A percentile compares a stretch with the other conserved stretches of the same genome.
phyloP scores from a whole-genome alignment of 2,888 invertebrate genomes.

The Melieria picta region DNA sequence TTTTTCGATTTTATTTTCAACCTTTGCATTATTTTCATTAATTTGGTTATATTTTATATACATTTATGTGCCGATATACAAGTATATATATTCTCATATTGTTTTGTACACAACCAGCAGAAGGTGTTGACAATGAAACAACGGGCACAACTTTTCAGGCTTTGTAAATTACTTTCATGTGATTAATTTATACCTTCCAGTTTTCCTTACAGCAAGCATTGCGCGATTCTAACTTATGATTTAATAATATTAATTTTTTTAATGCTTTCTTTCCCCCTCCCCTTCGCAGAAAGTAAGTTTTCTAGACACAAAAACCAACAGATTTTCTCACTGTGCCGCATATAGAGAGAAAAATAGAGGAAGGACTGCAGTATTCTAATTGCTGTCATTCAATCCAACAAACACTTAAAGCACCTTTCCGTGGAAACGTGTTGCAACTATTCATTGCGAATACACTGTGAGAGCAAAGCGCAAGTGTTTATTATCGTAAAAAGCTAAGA shows the following conservation, averaged over 20 bases:
- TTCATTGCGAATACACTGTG: neutral
- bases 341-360: neutral
- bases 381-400: conserved; percentile 16
- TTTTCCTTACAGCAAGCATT: neutral
- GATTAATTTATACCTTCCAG: neutral
- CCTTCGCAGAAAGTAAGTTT: conserved; percentile 40
- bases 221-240: neutral
- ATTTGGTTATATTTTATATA: too few relatives aligned
- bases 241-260: conserved; percentile 8
- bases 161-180: neutral
- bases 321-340: conserved; percentile 9
- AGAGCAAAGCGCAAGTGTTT: conserved; percentile 52
- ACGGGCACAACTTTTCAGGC: conserved; percentile 4
- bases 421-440: neutral
- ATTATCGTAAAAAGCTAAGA: conserved; percentile 61
- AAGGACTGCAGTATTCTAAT: neutral
- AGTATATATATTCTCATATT: too few relatives aligned
- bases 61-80: too few relatives aligned
- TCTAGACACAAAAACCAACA: conserved; percentile 20
- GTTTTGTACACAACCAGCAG: neutral
- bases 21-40: too few relatives aligned
- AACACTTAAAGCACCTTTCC: conserved; percentile 8
- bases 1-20: too few relatives aligned
- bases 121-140: neutral
- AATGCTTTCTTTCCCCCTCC: conserved; percentile 22